These are phyloP conservation scores for Disparrhopalites patrizii DNA, from an alignment of 2,888 invertebrate species.

Conservation along the genomic window DNA sequence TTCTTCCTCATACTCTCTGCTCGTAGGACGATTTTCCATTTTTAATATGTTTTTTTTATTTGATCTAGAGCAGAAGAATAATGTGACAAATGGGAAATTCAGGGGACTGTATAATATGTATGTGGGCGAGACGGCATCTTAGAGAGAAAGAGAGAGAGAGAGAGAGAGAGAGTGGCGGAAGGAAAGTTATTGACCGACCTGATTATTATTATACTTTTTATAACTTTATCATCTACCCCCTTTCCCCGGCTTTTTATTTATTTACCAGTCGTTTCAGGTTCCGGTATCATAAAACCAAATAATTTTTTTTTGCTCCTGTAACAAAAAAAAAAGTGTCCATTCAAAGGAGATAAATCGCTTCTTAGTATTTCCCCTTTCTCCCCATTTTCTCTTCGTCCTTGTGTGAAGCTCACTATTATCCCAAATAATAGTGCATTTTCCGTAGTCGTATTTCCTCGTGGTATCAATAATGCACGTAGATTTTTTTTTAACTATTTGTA, in stretches of 20 bases:
- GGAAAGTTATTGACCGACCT: conserved; percentile 29
- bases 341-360: neutral
- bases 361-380: neutral
- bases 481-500: neutral
- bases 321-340: neutral
- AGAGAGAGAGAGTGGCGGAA: neutral
- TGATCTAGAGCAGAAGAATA: neutral
- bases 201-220: conserved; percentile 23
- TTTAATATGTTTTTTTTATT: neutral
- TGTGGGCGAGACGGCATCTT: too few relatives aligned
- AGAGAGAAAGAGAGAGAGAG: neutral
- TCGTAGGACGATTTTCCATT: neutral
- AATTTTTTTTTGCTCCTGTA: neutral
- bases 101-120: neutral
- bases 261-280: neutral
- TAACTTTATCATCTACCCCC: neutral
- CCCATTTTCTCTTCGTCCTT: neutral
- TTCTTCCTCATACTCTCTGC: neutral
- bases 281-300: conserved; percentile 9
- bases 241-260: neutral
- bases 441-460: neutral
- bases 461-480: neutral
- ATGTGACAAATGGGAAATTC: neutral
- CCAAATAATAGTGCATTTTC: too few relatives aligned
- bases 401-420: too few relatives aligned